Evolutionary conservation across 2,113 vertebrate species (phyloP), one percentile per base, ranked within the genome.

Genomic region (Neotoma lepida): DNA sequence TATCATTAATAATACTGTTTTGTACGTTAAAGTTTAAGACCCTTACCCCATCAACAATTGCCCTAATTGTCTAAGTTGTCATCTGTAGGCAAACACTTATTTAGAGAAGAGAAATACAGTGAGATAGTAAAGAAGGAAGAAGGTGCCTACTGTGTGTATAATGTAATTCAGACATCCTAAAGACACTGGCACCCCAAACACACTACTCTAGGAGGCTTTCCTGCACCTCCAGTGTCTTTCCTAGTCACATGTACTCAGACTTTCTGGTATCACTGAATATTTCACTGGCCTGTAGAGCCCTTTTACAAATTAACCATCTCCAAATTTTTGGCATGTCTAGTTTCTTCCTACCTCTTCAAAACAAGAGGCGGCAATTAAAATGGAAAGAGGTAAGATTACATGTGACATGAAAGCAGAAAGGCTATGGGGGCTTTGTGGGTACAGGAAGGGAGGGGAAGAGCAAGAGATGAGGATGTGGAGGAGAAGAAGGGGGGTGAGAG

Each of bases 151-250:
- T 33, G 2, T 4, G 4, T 3, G 0, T 54, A 46, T n/a, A 41
- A 18, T 63, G 39, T 4, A 63, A 61, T 8, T 24, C 54, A 64
- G 28, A 64, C 1, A 51, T 4, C 35, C 12, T 58, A 9, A 8
- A 39, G 6, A 6, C 30, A 3, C 3, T 0, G 49, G 20, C 7
- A 1, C 1, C 44, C 12, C 2, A 30, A 12, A 3, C 3, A 41
- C 8, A 28, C 10, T 56, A 12, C 30, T 1, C 0, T 2, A 24
- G 63, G 46, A 66, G 26, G 8, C 33, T 18, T 9, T 28, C 22
- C 51, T 1, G 9, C 2, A 2, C 2, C 3, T 12, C 33, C 46
- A 0, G 14, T 0, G 0, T 35, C 71, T 18, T 46, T 13, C 6
- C 6, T 3, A 4, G 12, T 2, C 2, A 22, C 4, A 13, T 10